Base-by-base conservation (phyloP, 2,113 vertebrate species). In the Scophthalmus maximus region DNA sequence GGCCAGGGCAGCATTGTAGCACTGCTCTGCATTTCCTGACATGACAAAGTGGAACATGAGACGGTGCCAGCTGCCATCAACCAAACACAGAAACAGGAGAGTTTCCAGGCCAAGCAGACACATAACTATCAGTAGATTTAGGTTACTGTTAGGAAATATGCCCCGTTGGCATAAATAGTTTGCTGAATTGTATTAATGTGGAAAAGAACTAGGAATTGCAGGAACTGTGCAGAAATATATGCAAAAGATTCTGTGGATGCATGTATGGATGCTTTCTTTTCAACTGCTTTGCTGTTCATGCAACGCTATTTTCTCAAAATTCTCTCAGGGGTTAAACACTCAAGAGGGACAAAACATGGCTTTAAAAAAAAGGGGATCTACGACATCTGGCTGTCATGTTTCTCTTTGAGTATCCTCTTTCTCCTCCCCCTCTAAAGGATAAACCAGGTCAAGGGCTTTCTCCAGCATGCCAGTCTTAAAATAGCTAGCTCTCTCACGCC, bases 401-500 rank as follows among this genome's bases (percentile, higher is more conserved):
- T 74, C 29, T 68, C 60, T 36, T 26, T 3, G 50, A 81, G 70
- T 73, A 73, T 82, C 72, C 55, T 52, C 65, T 76, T 77, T 74
- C 73, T 61, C 53, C 70, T 77, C 50, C 66, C 40, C 59, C 50
- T 77, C 47, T 68, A 71, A 87, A 83, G 82, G 76, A 87, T 84
- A 90, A 91, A 89, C 76, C 82, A 87, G 90, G 87, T 87, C 89
- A 89, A 88, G 83, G 83, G 79, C 79, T 84, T 85, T 81, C 86
- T 83, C 83, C 79, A 78, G 68, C 81, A 80, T 82, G 75, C 80
- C 78, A 83, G 72, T 76, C 89, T 79, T 80, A 86, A 88, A 90
- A 89, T 90, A 89, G 84, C 81, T 62, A 20, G 0, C 49, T 63
- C 75, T 73, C 75, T 82, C 75, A 89, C 59, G 65, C 76, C 80